Evolutionary conservation across 2,888 invertebrate genomes (phyloP).

Genomic region (Vandiemenella viatica): DNA sequence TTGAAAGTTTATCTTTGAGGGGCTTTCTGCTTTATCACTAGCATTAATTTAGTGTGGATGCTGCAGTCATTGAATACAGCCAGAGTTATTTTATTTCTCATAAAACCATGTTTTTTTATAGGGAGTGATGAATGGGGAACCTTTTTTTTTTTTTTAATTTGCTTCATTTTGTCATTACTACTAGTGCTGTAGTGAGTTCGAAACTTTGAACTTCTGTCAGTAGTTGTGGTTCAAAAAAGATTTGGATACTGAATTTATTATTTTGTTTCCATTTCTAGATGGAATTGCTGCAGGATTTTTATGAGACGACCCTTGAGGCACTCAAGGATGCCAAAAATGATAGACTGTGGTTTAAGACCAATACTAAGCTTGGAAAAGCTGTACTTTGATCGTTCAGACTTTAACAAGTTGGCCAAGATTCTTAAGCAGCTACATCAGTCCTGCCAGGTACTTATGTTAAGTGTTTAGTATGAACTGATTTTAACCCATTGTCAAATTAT

Average conservation of each 20-base stretch:
- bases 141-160: neutral
- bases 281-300: slow-evolving; percentile 95
- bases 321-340: slow-evolving; percentile 97
- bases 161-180: neutral
- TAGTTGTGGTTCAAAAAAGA: neutral
- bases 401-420: slow-evolving; percentile 86
- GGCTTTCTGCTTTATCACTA: no score
- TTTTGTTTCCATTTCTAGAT: slow-evolving; percentile 44
- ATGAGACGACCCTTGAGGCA: slow-evolving; percentile 89
- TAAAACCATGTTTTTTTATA: no score
- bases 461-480: no score
- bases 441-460: slow-evolving; percentile 55
- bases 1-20: no score
- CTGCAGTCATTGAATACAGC: no score
- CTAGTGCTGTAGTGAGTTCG: neutral
- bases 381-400: slow-evolving; percentile 92
- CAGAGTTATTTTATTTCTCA: no score
- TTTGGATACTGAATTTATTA: no score
- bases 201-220: neutral
- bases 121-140: no score
- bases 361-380: slow-evolving; percentile 94
- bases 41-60: no score
- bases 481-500: no score
- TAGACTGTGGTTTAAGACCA: slow-evolving; percentile 98
- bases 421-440: slow-evolving; percentile 93